Evolutionary conservation across 2,888 invertebrate species (phyloP).

Genomic region (Tinea semifulvella): DNA sequence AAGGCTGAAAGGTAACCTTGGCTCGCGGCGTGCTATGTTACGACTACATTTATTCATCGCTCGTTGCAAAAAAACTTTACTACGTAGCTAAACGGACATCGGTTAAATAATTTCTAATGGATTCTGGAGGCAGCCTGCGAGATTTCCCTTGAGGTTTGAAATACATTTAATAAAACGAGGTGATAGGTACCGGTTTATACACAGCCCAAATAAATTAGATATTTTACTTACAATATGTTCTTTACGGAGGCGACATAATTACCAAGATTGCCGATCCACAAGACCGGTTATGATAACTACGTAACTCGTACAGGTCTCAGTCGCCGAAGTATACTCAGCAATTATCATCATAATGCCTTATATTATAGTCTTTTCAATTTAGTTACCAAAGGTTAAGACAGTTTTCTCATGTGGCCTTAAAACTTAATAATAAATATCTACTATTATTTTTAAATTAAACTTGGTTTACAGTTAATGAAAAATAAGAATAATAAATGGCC

Average conservation of each 20-base stretch:
- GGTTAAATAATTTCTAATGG: slow-evolving; percentile 2
- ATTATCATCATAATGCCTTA: background rate
- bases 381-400: background rate
- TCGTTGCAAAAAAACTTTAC: background rate
- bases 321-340: background rate
- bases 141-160: slow-evolving; percentile 3
- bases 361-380: background rate
- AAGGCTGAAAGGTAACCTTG: slow-evolving; percentile 7
- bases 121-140: background rate
- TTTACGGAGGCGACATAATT: slow-evolving; percentile 36
- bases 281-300: slow-evolving; percentile 42
- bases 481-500: no score
- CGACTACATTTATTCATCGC: background rate
- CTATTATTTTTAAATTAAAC: background rate
- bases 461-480: background rate
- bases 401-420: background rate
- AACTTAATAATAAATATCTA: background rate
- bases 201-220: slow-evolving; percentile 34
- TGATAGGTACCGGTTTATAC: slow-evolving; percentile 4
- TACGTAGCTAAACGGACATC: background rate
- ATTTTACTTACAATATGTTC: slow-evolving; percentile 40
- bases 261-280: slow-evolving; percentile 37
- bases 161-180: slow-evolving; percentile 3
- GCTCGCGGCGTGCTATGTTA: background rate
- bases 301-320: background rate